A percentile compares a stretch with the other conserved stretches of the same genome.
Conservation (phyloP, 2,113 vertebrate species). For the Charadrius vociferus region DNA sequence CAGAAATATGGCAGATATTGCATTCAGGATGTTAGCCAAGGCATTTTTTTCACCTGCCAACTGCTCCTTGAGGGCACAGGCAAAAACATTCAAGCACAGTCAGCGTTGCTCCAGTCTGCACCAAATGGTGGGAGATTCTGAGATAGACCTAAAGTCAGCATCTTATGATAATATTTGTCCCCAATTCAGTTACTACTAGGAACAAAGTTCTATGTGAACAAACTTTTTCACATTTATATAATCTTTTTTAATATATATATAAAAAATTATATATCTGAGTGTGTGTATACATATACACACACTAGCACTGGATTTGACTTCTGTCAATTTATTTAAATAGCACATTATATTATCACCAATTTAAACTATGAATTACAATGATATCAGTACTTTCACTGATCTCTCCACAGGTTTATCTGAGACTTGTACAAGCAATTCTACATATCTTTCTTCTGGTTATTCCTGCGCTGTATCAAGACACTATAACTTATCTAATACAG, state of each 20-base stretch:
- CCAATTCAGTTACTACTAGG: not conserved
- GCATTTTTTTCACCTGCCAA: not conserved
- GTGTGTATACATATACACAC: not conserved
- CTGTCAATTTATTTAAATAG: not conserved
- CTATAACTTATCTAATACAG: not conserved
- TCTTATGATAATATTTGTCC: not conserved
- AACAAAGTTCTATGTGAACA: not conserved
- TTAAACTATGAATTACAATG: too few relatives aligned
- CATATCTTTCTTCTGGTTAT: not conserved
- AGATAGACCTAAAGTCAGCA: not conserved
- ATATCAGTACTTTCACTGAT: not conserved
- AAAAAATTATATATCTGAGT: not conserved
- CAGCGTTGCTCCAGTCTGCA: not conserved
- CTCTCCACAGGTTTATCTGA: not conserved
- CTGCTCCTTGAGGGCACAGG: not conserved
- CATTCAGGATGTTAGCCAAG: not conserved
- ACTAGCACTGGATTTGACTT: not conserved
- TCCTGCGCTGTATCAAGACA: not conserved
- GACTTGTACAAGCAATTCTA: not conserved
- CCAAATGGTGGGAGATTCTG: not conserved
- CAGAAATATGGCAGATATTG: not conserved
- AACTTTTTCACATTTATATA: not conserved
- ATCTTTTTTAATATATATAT: not conserved
- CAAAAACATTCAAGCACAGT: not conserved
- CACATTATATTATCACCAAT: too few relatives aligned